These are phyloP conservation scores for Neoitamus cyanurus DNA, from an alignment of 2,888 invertebrate species.

Conservation along the genomic window DNA sequence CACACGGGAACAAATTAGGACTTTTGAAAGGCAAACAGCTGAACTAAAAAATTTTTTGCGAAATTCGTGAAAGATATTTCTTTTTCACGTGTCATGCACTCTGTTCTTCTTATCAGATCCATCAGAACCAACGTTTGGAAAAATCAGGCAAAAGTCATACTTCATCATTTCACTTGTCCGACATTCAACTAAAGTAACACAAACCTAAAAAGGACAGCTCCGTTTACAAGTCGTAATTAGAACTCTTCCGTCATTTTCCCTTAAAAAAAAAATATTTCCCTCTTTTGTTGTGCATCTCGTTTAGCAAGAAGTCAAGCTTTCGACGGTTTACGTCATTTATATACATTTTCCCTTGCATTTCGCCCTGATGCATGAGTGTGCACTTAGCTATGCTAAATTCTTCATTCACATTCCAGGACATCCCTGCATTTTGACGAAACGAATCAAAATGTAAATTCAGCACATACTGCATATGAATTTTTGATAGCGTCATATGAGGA, in stretches of 20 bases:
- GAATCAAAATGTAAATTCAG: background rate
- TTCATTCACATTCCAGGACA: background rate
- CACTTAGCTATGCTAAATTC: background rate
- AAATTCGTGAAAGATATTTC: no score
- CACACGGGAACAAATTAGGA: no score
- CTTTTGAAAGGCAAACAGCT: no score
- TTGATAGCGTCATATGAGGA: background rate
- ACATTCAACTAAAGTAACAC: background rate
- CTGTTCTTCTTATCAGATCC: background rate
- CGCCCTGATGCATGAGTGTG: background rate
- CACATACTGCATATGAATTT: background rate
- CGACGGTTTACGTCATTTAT: background rate
- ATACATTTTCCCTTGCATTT: background rate
- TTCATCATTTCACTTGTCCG: background rate
- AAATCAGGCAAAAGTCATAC: background rate
- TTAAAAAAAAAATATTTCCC: background rate
- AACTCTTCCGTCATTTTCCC: background rate
- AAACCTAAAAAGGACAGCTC: background rate
- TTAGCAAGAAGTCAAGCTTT: background rate
- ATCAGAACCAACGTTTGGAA: background rate
- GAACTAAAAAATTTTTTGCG: no score
- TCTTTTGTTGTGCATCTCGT: background rate
- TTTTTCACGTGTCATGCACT: background rate
- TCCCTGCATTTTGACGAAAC: background rate
- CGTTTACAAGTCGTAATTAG: background rate